Conservation (phyloP, 1,140 invertebrate genomes). For the Saccostrea glomerata region DNA sequence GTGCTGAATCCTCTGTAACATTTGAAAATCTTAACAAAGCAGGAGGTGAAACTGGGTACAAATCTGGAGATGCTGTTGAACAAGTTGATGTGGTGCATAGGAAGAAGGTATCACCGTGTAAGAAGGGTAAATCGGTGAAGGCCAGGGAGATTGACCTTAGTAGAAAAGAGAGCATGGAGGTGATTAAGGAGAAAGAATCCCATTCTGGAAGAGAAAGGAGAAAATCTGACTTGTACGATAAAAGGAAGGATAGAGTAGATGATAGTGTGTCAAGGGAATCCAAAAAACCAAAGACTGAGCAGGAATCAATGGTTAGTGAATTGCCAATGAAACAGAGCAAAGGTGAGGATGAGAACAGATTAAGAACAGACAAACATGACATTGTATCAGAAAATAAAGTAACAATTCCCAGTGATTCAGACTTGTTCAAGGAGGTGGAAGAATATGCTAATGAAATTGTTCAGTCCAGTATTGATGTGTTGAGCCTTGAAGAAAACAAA, state of each 20-base stretch:
- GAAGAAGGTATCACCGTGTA: not conserved
- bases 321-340: not conserved
- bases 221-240: slow-evolving; percentile 15
- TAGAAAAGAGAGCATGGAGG: not conserved
- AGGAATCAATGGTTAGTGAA: not conserved
- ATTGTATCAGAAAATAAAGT: not conserved
- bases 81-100: not conserved
- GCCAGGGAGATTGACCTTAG: not conserved
- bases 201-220: slow-evolving; percentile 27
- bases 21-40: not conserved
- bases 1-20: too few species aligned
- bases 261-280: slow-evolving; percentile 9
- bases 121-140: slow-evolving; percentile 1
- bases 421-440: not conserved
- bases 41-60: not conserved
- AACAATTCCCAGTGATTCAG: not conserved
- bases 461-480: not conserved
- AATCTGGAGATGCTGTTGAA: not conserved
- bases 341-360: not conserved
- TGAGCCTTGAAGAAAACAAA: not conserved
- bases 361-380: not conserved
- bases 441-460: not conserved
- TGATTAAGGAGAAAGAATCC: not conserved
- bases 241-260: slow-evolving; percentile 19
- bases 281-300: not conserved